Conservation (phyloP, 2,113 vertebrate genomes). For the Petrocephalus microphthalmus region DNA sequence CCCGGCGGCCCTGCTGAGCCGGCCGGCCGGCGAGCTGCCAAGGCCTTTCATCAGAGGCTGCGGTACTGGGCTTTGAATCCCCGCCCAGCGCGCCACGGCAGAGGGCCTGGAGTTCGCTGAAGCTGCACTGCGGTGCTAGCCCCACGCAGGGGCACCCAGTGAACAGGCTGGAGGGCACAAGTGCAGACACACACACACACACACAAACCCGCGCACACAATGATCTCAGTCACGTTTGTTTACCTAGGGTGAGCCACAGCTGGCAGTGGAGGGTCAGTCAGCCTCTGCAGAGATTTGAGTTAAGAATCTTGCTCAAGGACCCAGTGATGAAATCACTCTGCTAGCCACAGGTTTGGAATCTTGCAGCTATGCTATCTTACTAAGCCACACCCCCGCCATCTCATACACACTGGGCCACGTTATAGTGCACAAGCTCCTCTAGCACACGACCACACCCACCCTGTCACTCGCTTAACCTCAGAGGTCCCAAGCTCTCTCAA, state of each 20-base stretch:
- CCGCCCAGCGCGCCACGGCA: slow-evolving; percentile 7
- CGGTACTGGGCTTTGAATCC: background rate
- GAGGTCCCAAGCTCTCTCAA: background rate
- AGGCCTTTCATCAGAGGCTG: slow-evolving; percentile 6
- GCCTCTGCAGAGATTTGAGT: background rate
- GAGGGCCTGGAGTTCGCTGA: background rate
- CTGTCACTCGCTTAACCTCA: background rate
- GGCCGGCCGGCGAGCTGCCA: background rate
- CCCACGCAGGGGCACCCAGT: background rate
- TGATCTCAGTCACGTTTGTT: background rate
- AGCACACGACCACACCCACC: background rate
- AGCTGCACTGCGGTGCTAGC: background rate
- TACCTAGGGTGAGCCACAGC: background rate
- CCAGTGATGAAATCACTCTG: background rate
- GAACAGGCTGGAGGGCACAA: background rate
- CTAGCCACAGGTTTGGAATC: background rate
- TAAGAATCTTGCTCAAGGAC: background rate
- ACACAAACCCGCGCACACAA: background rate
- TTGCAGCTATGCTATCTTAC: background rate
- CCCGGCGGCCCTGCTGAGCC: background rate
- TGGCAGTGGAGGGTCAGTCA: background rate
- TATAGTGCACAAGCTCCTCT: background rate
- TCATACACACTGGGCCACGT: background rate
- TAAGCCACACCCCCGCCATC: background rate
- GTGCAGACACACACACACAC: background rate